Evolutionary conservation across 2,797 vertebrate genomes (phyloP).

Genomic region (Pampus argenteus): DNA sequence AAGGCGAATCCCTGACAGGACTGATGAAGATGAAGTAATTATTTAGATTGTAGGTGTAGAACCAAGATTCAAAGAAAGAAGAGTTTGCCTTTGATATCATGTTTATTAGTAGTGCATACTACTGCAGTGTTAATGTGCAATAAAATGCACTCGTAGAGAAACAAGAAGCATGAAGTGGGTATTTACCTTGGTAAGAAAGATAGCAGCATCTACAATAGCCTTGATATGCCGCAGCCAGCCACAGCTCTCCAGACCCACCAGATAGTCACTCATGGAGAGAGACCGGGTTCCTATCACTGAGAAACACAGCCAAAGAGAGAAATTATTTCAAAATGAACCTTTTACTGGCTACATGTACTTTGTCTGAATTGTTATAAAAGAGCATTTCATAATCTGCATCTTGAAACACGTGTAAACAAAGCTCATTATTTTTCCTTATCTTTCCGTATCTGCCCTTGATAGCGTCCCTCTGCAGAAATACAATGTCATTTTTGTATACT

Average conservation of each 20-base stretch:
- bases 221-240: constrained; percentile 98
- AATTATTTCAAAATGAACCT: not conserved
- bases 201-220: constrained; percentile 93
- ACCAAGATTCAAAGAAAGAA: not conserved
- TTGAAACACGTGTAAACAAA: not conserved
- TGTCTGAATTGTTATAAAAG: no score
- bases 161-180: not conserved
- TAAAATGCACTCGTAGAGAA: not conserved
- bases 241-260: constrained; percentile 92
- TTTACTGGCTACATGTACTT: not conserved
- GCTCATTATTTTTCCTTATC: not conserved
- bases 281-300: constrained; percentile 90
- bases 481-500: not conserved
- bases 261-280: constrained; percentile 92
- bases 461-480: not conserved
- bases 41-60: not conserved
- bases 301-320: constrained; percentile 26
- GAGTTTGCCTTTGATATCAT: not conserved
- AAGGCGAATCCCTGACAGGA: not conserved
- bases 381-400: not conserved
- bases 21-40: not conserved
- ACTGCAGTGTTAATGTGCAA: not conserved
- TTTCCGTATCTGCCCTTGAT: not conserved
- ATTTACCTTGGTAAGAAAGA: constrained; percentile 92
- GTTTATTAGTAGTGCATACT: not conserved